These are phyloP conservation scores for Plagodis pulveraria DNA, from an alignment of 2,888 invertebrate species.

Conservation along the genomic window DNA sequence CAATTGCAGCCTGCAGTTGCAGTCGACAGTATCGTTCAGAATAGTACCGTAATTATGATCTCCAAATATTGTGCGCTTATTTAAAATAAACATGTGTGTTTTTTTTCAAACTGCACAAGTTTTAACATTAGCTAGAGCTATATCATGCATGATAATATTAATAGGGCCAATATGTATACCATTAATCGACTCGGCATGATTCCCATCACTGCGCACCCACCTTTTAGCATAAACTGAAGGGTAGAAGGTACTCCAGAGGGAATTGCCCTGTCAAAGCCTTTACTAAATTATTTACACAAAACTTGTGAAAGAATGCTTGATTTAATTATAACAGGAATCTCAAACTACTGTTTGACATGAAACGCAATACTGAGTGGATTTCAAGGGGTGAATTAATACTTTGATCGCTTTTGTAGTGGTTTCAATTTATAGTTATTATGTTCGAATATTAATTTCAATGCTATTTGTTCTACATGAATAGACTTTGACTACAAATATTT, in stretches of 20 bases:
- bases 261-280: constrained; percentile 66
- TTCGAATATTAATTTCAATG: background rate
- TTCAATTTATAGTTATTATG: background rate
- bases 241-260: constrained; percentile 53
- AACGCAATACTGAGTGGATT: constrained; percentile 44
- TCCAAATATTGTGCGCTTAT: no score
- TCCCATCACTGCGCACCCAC: constrained; percentile 36
- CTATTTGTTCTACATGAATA: no score
- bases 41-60: no score
- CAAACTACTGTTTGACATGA: constrained; percentile 57
- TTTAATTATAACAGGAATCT: constrained; percentile 72
- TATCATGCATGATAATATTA: background rate
- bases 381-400: background rate
- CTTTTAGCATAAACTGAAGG: constrained; percentile 60
- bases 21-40: no score
- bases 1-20: no score
- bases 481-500: no score
- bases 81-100: no score
- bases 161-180: no score
- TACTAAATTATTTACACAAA: constrained; percentile 64
- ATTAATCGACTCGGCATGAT: background rate
- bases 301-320: constrained; percentile 67
- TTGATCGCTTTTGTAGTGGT: background rate
- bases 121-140: background rate
- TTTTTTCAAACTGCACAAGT: background rate